Percentiles rank a stretch among this genome's conserved stretches.
These are phyloP conservation scores for Phalloptychus januarius DNA, from an alignment of 2,797 vertebrate species.

Conservation along the genomic window DNA sequence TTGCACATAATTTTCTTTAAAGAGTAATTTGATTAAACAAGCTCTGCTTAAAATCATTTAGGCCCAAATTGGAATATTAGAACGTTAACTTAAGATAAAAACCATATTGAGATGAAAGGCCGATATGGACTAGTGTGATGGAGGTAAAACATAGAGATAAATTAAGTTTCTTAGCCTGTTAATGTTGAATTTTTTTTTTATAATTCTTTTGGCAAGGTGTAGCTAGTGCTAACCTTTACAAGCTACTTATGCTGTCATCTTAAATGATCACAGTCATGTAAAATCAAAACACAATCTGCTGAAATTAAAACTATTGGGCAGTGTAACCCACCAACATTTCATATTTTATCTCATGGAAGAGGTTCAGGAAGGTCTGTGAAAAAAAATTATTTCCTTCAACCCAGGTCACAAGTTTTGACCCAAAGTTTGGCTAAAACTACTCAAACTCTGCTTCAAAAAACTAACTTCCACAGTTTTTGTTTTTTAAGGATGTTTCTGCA, in stretches of 20 bases:
- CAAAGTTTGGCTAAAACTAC: not conserved
- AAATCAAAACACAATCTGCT: not conserved
- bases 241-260: not conserved
- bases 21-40: not conserved
- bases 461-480: not conserved
- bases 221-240: not conserved
- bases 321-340: too few species aligned
- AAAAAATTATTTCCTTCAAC: not conserved
- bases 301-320: not conserved
- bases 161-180: not conserved
- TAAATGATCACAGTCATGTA: not conserved
- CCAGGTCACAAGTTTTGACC: not conserved
- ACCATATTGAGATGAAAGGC: not conserved
- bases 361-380: not conserved
- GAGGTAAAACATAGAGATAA: not conserved
- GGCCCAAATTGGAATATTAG: not conserved
- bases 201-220: not conserved
- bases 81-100: not conserved
- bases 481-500: conserved; percentile 1
- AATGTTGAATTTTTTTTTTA: not conserved
- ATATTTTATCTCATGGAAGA: not conserved
- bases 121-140: not conserved
- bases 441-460: not conserved
- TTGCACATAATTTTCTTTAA: not conserved
- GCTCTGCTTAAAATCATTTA: not conserved